Base-by-base conservation (phyloP, 1,140 invertebrate species). In the Tetragonula clypearis region DNA sequence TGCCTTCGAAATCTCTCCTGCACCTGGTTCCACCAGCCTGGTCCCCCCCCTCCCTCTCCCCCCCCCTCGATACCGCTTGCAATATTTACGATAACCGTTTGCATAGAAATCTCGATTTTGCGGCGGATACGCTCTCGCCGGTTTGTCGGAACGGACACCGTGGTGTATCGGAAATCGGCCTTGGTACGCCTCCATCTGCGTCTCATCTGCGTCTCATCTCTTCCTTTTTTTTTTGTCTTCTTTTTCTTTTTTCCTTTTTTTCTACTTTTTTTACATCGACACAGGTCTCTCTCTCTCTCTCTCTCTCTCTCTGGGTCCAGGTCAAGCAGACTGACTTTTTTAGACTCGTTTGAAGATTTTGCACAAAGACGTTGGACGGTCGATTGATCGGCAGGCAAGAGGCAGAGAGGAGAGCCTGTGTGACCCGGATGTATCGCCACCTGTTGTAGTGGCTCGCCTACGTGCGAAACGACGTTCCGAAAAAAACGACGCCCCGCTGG, bases 1-100 rank as follows among this genome's bases (percentile, higher is more conserved):
- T 74, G 81, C 85, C 85, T 84, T 86, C 85, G 85, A 86, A 86
- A 86, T 86, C 85, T 87, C 85, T 85, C 82, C 66, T 73, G 69
- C 82, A 81, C 84, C 79, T 85, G 79, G 69, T 60, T 83, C 56
- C 68, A 41, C 35, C 72, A 26, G 65, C n/a, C 79, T 86, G 84
- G 5, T 3, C 6, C 8, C 41, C 41, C 6, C 86, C 35, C 35
- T 3, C 35, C 1, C 35, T 4, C 35, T 4, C 1, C 35, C 35
- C 1, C 35, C 35, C 35, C 35, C 35, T 79, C 71, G 84, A 88
- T 83, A 86, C 75, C 73, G 79, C 30, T 84, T 73, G 81, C 85
- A 84, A 86, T 86, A 86, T 86, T 86, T 86, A 86, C 85, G 85
- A 78, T 84, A 84, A 73, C 66, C 66, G 74, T 84, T 86, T 66